Evolutionary conservation across 1,140 invertebrate species (phyloP).

Genomic region (Zeugodacus cucurbitae): DNA sequence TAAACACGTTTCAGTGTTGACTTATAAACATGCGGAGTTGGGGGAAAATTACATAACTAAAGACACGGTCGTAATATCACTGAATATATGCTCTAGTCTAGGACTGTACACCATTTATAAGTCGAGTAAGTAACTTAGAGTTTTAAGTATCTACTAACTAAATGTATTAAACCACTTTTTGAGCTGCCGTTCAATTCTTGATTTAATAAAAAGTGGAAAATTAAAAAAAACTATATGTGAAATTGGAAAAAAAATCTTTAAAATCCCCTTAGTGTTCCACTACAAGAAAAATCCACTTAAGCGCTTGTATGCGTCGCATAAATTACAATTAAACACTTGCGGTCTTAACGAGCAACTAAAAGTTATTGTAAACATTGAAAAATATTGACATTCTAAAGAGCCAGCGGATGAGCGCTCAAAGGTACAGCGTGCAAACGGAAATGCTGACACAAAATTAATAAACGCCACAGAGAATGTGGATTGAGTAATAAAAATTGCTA

Average conservation of each 20-base stretch:
- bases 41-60: background rate
- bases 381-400: slow-evolving; percentile 11
- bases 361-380: background rate
- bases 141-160: accelerated
- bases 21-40: background rate
- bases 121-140: no score
- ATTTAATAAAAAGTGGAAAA: no score
- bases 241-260: no score
- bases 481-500: slow-evolving; percentile 33
- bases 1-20: background rate
- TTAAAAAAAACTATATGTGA: no score
- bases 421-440: background rate
- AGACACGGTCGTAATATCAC: no score
- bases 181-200: no score
- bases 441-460: slow-evolving; percentile 15
- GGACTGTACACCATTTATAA: no score
- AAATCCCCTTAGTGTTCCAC: no score
- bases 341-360: background rate
- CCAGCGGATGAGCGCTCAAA: background rate
- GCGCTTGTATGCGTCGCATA: background rate
- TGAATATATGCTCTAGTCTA: no score
- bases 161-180: no score
- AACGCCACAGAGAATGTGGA: background rate
- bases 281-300: no score
- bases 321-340: background rate